Evolutionary conservation across 2,888 invertebrate species (phyloP).

Genomic region (Drosophila buzzatii): DNA sequence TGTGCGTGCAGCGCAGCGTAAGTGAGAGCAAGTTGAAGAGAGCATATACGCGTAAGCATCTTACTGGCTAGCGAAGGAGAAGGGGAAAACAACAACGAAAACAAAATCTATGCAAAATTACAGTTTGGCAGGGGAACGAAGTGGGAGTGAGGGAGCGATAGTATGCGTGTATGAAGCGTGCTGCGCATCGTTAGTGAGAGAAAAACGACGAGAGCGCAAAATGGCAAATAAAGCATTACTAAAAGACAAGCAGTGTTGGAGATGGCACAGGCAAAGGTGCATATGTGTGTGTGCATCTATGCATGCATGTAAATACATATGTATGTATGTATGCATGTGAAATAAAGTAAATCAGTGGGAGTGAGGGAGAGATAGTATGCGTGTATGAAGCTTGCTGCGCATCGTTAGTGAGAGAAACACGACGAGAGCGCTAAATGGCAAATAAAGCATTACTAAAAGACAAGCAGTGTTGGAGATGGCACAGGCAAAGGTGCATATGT

Average conservation of each 20-base stretch:
- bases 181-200: not conserved
- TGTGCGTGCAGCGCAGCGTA: not conserved
- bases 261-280: not conserved
- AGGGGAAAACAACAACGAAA: not conserved
- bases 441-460: not conserved
- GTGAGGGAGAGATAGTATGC: not conserved
- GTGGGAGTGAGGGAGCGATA: not conserved
- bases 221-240: not conserved
- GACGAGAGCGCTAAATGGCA: not conserved
- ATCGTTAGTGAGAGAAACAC: not conserved
- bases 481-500: not conserved
- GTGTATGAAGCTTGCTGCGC: not conserved
- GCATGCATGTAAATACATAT: no score
- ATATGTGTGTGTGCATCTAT: not conserved
- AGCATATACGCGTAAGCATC: not conserved
- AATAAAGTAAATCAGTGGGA: not conserved
- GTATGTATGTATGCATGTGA: not conserved
- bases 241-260: not conserved
- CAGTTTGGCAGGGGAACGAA: not conserved
- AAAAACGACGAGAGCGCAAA: not conserved
- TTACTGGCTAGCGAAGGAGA: not conserved
- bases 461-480: not conserved
- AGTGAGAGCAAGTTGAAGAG: not conserved
- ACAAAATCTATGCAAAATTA: not conserved
- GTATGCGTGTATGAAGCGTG: not conserved